phyloP scores from a whole-genome alignment of 2,888 invertebrate genomes.

The Limulus polyphemus region DNA sequence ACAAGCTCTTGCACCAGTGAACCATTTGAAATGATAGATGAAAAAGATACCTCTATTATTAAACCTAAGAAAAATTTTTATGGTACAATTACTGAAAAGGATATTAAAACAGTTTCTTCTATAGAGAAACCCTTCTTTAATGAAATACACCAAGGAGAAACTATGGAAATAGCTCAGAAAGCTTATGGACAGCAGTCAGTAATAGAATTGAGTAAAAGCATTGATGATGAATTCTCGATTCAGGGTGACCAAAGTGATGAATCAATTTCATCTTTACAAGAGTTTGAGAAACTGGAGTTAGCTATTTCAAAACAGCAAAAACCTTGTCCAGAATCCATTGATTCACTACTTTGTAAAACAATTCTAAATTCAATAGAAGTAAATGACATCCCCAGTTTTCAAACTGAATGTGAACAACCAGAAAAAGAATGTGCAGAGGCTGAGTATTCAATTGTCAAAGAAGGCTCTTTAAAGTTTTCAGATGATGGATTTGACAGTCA shows the following conservation, averaged over 20 bases:
- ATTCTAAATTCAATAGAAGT: background rate
- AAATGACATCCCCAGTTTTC: constrained; percentile 41
- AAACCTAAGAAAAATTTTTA: constrained; percentile 3
- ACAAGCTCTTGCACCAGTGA: constrained; percentile 4
- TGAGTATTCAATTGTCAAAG: constrained; percentile 45
- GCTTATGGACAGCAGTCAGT: constrained; percentile 32
- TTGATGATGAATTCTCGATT: no score
- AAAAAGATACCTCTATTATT: constrained; percentile 3
- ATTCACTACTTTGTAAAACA: no score
- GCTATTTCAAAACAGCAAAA: constrained; percentile 20
- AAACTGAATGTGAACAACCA: constrained; percentile 85
- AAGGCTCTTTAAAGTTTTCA: constrained; percentile 63
- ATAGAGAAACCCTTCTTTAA: constrained; percentile 28
- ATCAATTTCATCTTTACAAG: constrained; percentile 22
- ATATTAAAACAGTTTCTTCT: constrained; percentile 11
- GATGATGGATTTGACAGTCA: constrained; percentile 40
- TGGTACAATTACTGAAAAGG: constrained; percentile 15
- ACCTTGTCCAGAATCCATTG: constrained; percentile 11
- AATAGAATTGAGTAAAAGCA: constrained; percentile 43
- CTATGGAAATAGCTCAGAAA: constrained; percentile 50
- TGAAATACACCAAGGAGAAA: constrained; percentile 44
- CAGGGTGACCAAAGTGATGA: no score
- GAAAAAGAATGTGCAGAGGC: constrained; percentile 76
- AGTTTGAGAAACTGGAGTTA: constrained; percentile 26
- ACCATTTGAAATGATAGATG: constrained; percentile 10